Evolutionary conservation across 1,140 invertebrate genomes (phyloP).

Genomic region (Drosophila repletoides): DNA sequence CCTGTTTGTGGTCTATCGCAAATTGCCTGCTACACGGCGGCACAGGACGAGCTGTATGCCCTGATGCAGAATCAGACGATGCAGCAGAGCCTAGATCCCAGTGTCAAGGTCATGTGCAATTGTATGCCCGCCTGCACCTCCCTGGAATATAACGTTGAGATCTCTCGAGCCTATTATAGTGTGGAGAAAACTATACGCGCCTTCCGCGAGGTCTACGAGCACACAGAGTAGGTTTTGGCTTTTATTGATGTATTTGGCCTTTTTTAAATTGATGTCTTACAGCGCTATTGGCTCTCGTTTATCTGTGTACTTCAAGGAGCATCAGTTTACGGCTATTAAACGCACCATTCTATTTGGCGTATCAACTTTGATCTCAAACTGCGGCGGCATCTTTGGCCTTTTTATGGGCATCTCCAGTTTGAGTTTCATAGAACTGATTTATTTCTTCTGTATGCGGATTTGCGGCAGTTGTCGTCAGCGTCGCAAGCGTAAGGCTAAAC

Average conservation of each 20-base stretch:
- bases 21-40: slow-evolving; percentile 70
- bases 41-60: slow-evolving; percentile 69
- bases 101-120: slow-evolving; percentile 82
- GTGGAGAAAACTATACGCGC: slow-evolving; percentile 58
- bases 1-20: slow-evolving; percentile 56
- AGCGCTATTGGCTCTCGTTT: slow-evolving; percentile 75
- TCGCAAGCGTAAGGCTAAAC: slow-evolving; percentile 56
- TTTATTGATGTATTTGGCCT: background rate
- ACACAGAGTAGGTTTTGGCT: slow-evolving; percentile 50
- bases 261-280: background rate
- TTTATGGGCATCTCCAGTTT: slow-evolving; percentile 85
- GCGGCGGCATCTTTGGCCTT: slow-evolving; percentile 86
- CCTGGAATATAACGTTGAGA: slow-evolving; percentile 86
- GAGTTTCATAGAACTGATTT: slow-evolving; percentile 84
- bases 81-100: slow-evolving; percentile 43
- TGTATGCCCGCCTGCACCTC: slow-evolving; percentile 87
- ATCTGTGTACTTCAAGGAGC: slow-evolving; percentile 85
- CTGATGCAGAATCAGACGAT: slow-evolving; percentile 67
- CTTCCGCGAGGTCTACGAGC: slow-evolving; percentile 62
- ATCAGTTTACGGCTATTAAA: slow-evolving; percentile 86
- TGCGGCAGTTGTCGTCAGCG: slow-evolving; percentile 71
- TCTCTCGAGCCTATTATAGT: slow-evolving; percentile 84
- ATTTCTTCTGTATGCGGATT: slow-evolving; percentile 80
- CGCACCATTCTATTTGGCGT: slow-evolving; percentile 86
- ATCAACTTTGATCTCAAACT: slow-evolving; percentile 87